A percentile compares a stretch with the other conserved stretches of the same genome.
phyloP scores from a whole-genome alignment of 2,888 invertebrate species.

The Aphidoletes aphidimyza region DNA sequence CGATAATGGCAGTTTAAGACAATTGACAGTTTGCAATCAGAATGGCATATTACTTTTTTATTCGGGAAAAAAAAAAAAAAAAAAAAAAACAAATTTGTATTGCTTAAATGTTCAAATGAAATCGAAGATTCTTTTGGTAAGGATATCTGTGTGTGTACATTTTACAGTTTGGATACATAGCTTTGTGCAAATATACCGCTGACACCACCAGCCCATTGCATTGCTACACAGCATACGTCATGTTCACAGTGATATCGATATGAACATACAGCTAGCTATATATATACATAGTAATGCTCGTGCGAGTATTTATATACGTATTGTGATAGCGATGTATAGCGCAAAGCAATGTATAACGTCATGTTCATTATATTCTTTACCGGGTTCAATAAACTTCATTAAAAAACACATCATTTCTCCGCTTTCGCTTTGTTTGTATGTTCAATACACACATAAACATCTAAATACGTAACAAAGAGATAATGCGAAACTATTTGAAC shows the following conservation, averaged over 20 bases:
- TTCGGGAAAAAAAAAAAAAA: too few relatives aligned
- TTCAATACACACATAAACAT: conserved; percentile 44
- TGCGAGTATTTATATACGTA: not conserved
- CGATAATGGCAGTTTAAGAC: too few relatives aligned
- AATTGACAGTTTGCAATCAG: too few relatives aligned
- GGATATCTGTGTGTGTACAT: not conserved
- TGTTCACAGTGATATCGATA: conserved; percentile 34
- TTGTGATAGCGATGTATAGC: not conserved
- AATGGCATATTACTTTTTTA: not conserved
- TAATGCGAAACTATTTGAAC: conserved; percentile 53
- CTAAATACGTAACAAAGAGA: conserved; percentile 48
- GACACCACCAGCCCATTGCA: conserved; percentile 20
- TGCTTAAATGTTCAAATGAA: not conserved
- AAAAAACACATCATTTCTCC: conserved; percentile 14
- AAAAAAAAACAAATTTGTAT: too few relatives aligned
- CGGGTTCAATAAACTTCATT: conserved; percentile 51
- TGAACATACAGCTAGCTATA: not conserved
- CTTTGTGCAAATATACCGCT: conserved; percentile 34
- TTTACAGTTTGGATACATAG: not conserved
- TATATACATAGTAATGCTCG: too few relatives aligned
- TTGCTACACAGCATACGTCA: conserved; percentile 33
- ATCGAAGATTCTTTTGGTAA: not conserved
- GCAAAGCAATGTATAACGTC: conserved; percentile 33
- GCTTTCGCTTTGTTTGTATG: conserved; percentile 49
- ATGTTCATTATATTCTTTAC: conserved; percentile 51